Conservation (phyloP, 2,888 invertebrate species). For the Euplagia quadripunctaria region DNA sequence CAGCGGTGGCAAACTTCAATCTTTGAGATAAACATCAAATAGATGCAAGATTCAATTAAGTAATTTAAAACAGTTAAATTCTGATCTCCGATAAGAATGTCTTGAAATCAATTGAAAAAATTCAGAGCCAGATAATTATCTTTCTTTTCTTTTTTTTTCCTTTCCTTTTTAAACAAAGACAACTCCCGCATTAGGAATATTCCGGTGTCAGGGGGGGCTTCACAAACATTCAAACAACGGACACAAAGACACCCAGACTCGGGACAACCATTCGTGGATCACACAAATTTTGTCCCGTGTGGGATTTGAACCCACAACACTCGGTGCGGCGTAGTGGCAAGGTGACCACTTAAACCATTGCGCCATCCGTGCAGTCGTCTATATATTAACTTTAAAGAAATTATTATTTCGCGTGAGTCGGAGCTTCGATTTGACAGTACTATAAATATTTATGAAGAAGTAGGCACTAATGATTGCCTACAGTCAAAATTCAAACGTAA, state of each 20-base stretch:
- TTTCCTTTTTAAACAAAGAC: too few species aligned
- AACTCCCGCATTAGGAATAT: too few species aligned
- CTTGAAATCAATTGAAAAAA: conserved; percentile 17
- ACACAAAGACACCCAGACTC: too few species aligned
- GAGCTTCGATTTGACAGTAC: not conserved
- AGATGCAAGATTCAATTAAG: conserved; percentile 9
- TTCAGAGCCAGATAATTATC: not conserved
- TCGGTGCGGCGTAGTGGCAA: too few species aligned
- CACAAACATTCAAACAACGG: too few species aligned
- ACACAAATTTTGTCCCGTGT: too few species aligned
- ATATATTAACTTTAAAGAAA: not conserved
- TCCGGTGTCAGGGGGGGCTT: too few species aligned
- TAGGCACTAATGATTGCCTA: not conserved
- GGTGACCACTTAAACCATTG: too few species aligned
- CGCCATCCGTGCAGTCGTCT: too few species aligned
- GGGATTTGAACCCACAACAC: too few species aligned
- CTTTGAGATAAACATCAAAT: conserved; percentile 23
- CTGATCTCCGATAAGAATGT: conserved; percentile 20
- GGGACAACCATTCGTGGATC: too few species aligned
- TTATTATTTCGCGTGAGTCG: not conserved
- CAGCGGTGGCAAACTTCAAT: conserved; percentile 10
- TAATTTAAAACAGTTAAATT: conserved; percentile 25
- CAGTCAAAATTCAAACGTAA: not conserved
- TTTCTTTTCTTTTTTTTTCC: too few species aligned
- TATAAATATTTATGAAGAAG: not conserved